Evolutionary conservation across 1,140 invertebrate species (phyloP), one percentile per base, ranked within the genome.

Genomic region (Rhizoglyphus robini): DNA sequence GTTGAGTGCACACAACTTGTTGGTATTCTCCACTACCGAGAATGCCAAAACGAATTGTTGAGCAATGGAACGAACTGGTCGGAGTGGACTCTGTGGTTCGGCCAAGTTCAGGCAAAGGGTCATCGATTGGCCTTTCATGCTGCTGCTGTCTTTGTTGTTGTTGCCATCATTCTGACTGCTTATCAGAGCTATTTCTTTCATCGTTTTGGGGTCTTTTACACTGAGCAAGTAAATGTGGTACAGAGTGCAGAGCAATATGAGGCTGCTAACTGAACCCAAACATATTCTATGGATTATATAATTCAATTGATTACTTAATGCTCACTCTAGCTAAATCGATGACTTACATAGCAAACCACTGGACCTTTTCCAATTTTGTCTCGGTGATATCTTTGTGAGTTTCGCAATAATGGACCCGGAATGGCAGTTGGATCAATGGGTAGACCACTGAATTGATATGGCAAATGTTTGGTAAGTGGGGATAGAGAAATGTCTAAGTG

Each of bases 321-420:
- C 23, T 15, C 15, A 46, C 23, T 46, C 15, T 46, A 23, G 41
- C 15, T 46, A 46, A 46, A 23, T 15, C 15, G 15, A 32, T 25
- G 23, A 54, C 51, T 54, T 8, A 54, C 51, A 54, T 54, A 8
- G 51, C 51, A 54, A 54, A 27, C 51, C 51, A 54, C 20, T 54
- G 58, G 11, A 60, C 8, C 13, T 5, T 5, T 13, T 60, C 58
- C 4, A 32, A 11, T 27, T 32, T 34, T 4, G 20, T 60, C 5
- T 60, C 5, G 5, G 8, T 29, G 11, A 60, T 34, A 4, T 60
- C 20, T 27, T 8, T 4, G 11, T 25, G 20, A 18, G 13, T 47
- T 60, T 60, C 58, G 11, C 20, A 60, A 41, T 25, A 60, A 5
- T 32, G 4, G 32, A 60, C 15, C n/a, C 58, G 20, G 11, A 60